phyloP scores from a whole-genome alignment of 2,113 vertebrate genomes.

The Mobula hypostoma region DNA sequence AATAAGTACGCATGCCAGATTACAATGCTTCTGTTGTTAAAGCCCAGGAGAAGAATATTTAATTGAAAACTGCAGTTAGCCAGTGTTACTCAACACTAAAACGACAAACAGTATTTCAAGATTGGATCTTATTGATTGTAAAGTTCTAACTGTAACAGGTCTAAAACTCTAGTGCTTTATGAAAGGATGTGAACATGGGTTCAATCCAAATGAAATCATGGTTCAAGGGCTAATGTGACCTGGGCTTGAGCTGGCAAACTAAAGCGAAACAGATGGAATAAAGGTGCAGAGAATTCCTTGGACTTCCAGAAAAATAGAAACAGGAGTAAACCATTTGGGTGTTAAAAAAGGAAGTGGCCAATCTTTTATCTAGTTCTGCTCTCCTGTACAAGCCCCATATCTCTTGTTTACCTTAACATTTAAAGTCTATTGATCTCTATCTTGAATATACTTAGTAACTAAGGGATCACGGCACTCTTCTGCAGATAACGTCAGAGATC shows the following conservation, averaged over 20 bases:
- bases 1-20: background rate
- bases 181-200: background rate
- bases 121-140: background rate
- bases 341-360: too few species aligned
- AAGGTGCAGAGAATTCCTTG: background rate
- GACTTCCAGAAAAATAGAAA: background rate
- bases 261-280: background rate
- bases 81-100: background rate
- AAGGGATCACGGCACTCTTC: too few species aligned
- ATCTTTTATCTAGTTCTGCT: too few species aligned
- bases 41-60: background rate
- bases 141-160: background rate
- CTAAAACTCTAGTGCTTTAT: constrained; percentile 4
- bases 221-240: background rate
- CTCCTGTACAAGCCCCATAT: too few species aligned
- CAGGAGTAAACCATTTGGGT: too few species aligned
- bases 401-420: too few species aligned
- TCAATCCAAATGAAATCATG: constrained; percentile 11
- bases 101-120: background rate
- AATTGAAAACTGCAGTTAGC: constrained; percentile 17
- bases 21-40: background rate
- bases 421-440: too few species aligned
- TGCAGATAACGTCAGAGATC: too few species aligned
- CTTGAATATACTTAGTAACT: too few species aligned
- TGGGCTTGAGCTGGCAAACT: background rate